Base-by-base conservation (phyloP, 2,888 invertebrate genomes). In the Hirtodrosophila cameraria region DNA sequence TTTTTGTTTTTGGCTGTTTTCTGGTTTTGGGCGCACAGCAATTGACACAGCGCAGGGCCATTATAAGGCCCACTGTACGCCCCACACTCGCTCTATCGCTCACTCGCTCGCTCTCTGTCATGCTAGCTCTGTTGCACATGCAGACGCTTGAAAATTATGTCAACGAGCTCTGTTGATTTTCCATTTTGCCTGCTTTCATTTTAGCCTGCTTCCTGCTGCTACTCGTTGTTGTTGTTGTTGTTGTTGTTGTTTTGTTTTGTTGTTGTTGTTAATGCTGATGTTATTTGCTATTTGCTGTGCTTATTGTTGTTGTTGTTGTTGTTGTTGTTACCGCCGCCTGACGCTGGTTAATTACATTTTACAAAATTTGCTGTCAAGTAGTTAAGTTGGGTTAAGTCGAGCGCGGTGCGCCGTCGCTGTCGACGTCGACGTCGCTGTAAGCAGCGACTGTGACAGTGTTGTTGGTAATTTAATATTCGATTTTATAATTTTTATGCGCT, bases 291-390 rank as follows among this genome's bases (percentile, higher is more conserved):
- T 58, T 55, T 38, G 16, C 15, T 36, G 12, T 36, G 30, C 28
- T 43, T 59, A 57, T 33, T 33, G 38, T 16, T 41, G 52, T 13
- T 43, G 48, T 28, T 61, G 49, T 6, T 52, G 49, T 42, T 69
- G 53, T 42, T 67, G 67, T 43, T 66, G 53, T 55, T 49, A 41
- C 60, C 78, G 49, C 52, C 58, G 76, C 72, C 83, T 71, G 74
- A 65, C 74, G 88, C 77, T 88, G 88, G 88, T 89, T 89, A 88
- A 89, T 89, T 88, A 88, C 88, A 89, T 88, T 89, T 88, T 88
- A 80, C 80, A 86, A 89, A 85, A 84, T 87, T 87, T 88, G 84
- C 89, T 87, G 88, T 89, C 88, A 88, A 87, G 88, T 77, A 89
- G 87, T 86, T 88, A 85, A 87, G 78, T 83, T 80, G 81, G 83